These are phyloP conservation scores for Tupaia chinensis DNA, from an alignment of 2,113 vertebrate species.

Conservation along the genomic window DNA sequence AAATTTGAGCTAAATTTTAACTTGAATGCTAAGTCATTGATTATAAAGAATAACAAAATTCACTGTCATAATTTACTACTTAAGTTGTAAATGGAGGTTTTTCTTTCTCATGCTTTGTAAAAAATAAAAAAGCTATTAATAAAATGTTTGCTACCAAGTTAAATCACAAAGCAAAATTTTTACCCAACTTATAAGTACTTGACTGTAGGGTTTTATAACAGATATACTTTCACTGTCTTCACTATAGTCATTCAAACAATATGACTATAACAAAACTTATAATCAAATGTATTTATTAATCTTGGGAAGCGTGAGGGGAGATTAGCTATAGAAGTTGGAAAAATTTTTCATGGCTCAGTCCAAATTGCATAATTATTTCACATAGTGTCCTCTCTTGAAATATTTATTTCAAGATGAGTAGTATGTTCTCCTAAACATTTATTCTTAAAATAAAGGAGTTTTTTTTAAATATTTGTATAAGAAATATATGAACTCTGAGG, in stretches of 20 bases:
- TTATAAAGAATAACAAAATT: slow-evolving; percentile 54
- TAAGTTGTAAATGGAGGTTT: slow-evolving; percentile 47
- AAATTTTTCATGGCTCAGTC: slow-evolving; percentile 77
- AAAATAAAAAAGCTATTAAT: slow-evolving; percentile 27
- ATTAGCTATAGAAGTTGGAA: slow-evolving; percentile 64
- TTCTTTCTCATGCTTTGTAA: slow-evolving; percentile 35
- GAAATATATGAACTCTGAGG: slow-evolving; percentile 78
- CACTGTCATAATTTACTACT: slow-evolving; percentile 43
- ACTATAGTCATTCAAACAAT: slow-evolving; percentile 79
- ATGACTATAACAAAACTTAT: slow-evolving; percentile 75
- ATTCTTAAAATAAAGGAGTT: slow-evolving; percentile 72
- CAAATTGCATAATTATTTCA: slow-evolving; percentile 79
- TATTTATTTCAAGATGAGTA: slow-evolving; percentile 72
- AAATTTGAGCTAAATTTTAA: slow-evolving; percentile 6
- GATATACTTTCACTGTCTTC: slow-evolving; percentile 81
- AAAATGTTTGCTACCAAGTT: slow-evolving; percentile 47
- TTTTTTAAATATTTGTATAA: slow-evolving; percentile 64
- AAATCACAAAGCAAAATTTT: slow-evolving; percentile 68
- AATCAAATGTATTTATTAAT: slow-evolving; percentile 79
- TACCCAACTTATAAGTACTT: slow-evolving; percentile 80
- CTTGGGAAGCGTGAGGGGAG: slow-evolving; percentile 63
- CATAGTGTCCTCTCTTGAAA: slow-evolving; percentile 72
- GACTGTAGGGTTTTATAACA: slow-evolving; percentile 77
- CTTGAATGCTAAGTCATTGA: slow-evolving; percentile 53
- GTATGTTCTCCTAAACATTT: slow-evolving; percentile 76